Evolutionary conservation across 2,888 invertebrate species (phyloP), one percentile per base, ranked within the genome.

Genomic region (Spodoptera picta): DNA sequence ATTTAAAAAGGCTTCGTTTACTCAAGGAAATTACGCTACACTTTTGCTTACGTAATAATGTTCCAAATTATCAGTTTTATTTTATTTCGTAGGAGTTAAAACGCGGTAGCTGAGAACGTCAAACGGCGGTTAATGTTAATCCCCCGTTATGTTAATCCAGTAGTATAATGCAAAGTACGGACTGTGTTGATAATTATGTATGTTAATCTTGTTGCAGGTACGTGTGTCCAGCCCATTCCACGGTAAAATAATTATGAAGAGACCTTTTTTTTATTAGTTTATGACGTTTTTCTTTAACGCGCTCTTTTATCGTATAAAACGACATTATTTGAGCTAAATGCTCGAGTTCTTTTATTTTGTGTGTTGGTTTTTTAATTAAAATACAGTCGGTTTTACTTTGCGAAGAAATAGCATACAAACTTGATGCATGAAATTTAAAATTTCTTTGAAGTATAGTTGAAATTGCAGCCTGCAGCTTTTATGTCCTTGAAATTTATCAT

Each of bases 151-250:
- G 58, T 60, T 62, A 67, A 73, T 73, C 45, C 23, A 51, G 50
- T 56, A 23, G 31, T 47, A 49, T 67, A 61, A 77, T 57, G 45
- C 58, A 60, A 77, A 59, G 45, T 58, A 53, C 14, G 46, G 52
- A 46, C 58, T 47, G 42, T 61, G 48, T 60, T 63, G 63, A 61
- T 80, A 75, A 80, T 78, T 60, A 73, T 46, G 51, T 76, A 67
- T 76, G 76, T 80, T 79, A 80, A 76, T 80, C 71, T 80, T 80
- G 80, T 80, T 80, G 14, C 80, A 80, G 80, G 80, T 80, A 82
- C 68, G 36, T 36, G 82, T 80, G 65, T 54, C 51, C 65, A 36
- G 60, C 36, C 52, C 54, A 61, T 69, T 65, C 54, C 48, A 68
- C 64, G 74, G 68, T 75, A 78, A 76, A 60, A 66, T 71, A 66